Percentiles rank a stretch among this genome's conserved stretches.
These are phyloP conservation scores for Microplitis deprimator DNA, from an alignment of 2,888 invertebrate genomes.

Conservation along the genomic window DNA sequence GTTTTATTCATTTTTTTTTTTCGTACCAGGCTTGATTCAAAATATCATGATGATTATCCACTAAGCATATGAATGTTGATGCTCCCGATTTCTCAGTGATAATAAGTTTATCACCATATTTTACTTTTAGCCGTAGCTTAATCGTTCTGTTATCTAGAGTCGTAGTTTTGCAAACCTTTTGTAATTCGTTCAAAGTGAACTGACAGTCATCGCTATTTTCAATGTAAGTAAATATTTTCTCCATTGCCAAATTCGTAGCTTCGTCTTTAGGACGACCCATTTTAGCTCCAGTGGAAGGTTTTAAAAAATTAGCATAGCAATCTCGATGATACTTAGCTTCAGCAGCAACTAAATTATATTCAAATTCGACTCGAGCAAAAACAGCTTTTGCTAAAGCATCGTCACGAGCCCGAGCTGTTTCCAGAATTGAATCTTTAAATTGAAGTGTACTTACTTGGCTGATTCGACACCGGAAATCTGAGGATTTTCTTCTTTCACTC, in stretches of 20 bases:
- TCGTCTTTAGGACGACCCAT: conserved; percentile 62
- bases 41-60: conserved; percentile 38
- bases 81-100: conserved; percentile 29
- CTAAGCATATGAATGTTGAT: conserved; percentile 41
- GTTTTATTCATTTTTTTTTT: conserved; percentile 11
- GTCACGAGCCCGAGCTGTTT: conserved; percentile 34
- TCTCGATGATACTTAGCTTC: conserved; percentile 62
- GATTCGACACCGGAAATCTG: conserved; percentile 17
- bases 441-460: conserved; percentile 37
- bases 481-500: conserved; percentile 21
- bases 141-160: conserved; percentile 27
- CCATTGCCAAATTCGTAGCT: conserved; percentile 58
- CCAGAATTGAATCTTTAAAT: conserved; percentile 40
- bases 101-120: conserved; percentile 34
- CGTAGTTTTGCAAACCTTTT: conserved; percentile 18
- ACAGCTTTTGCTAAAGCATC: conserved; percentile 58
- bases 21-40: conserved; percentile 34
- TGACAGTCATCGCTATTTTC: conserved; percentile 38
- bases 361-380: conserved; percentile 54
- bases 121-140: conserved; percentile 11
- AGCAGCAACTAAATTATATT: conserved; percentile 58
- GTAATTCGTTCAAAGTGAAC: background rate
- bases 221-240: conserved; percentile 60
- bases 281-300: conserved; percentile 59
- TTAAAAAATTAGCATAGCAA: conserved; percentile 59